Base-by-base conservation (phyloP, 2,888 invertebrate genomes). In the Nymphalis c-album region DNA sequence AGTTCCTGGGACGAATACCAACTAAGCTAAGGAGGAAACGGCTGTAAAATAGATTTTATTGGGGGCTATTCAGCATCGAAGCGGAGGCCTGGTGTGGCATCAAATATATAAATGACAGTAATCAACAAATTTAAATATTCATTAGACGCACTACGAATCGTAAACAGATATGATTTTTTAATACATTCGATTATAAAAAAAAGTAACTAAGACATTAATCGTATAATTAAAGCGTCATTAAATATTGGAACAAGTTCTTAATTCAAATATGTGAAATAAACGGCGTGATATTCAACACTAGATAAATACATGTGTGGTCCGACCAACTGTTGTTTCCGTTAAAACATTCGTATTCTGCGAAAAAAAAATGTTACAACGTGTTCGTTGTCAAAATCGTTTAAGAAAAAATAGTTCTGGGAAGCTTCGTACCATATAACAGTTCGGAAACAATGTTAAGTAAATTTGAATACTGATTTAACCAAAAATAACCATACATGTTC, bases 1-100 rank as follows among this genome's bases (percentile, higher is more conserved):
- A 86, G 88, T 87, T 86, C 85, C 81, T 78, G 83, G 83, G 85
- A 85, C 87, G 91, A 90, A 91, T 91, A 83, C 85, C 84, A 90
- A 91, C 85, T 83, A 87, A 83, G 80, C 75, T 77, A 79, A 81
- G 84, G 84, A 89, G 88, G 90, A 90, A 89, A 88, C 84, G 80
- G 85, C 85, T 85, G 86, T 90, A 91, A 90, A 85, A 84, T 78
- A 82, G 81, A 84, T 90, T 89, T 90, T 89, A 87, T 86, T 83
- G 76, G 76, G 80, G 78, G 77, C 82, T 80, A 84, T 87, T 86
- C 82, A 84, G 80, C 72, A 58, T 22, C 51, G 17, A 59, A 67
- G 51, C 53, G 26, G 58, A 64, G 8, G 51, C 55, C 51, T 59
- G 22, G 55, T 26, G 26, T 59, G 7, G 48, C 61, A 46, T 64